phyloP scores from a whole-genome alignment of 2,113 vertebrate genomes.

The Larimichthys polyactis region DNA sequence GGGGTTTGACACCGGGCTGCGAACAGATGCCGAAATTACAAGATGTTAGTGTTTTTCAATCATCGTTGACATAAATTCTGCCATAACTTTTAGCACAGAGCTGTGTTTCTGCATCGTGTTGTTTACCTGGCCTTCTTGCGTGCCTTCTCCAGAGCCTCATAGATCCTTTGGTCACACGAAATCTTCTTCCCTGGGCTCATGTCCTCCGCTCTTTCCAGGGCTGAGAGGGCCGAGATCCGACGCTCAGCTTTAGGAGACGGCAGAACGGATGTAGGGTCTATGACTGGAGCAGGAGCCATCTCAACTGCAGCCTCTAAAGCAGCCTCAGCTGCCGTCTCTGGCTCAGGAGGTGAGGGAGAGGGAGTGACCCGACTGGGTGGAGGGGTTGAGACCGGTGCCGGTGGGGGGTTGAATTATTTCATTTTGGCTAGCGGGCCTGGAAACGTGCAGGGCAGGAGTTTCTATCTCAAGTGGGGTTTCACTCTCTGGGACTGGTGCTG shows the following conservation, averaged over 20 bases:
- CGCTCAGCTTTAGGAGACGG: conserved; percentile 48
- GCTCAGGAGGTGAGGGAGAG: conserved; percentile 32
- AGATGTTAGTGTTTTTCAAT: not conserved
- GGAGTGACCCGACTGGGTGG: conserved; percentile 2
- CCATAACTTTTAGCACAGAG: not conserved
- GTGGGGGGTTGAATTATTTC: not conserved
- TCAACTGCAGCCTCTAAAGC: conserved; percentile 3
- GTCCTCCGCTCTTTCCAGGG: conserved; percentile 76
- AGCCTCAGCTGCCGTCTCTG: not conserved
- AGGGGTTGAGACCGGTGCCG: not conserved
- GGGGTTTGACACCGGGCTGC: conserved; percentile 32
- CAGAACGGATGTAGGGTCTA: not conserved
- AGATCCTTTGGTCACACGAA: conserved; percentile 71
- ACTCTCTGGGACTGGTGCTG: conserved; percentile 10
- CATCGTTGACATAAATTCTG: not conserved
- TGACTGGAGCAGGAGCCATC: conserved; percentile 3
- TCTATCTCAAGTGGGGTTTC: conserved; percentile 43
- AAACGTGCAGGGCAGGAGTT: conserved; percentile 30
- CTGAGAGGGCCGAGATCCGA: conserved; percentile 55
- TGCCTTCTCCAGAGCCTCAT: conserved; percentile 79
- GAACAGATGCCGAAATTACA: conserved; percentile 1
- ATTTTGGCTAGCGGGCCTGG: conserved; percentile 11
- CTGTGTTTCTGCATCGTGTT: not conserved
- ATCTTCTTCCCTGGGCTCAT: conserved; percentile 55
- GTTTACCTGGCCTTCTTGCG: conserved; percentile 75